Conservation (phyloP, 2,888 invertebrate genomes). For the Epinotia ramella region DNA sequence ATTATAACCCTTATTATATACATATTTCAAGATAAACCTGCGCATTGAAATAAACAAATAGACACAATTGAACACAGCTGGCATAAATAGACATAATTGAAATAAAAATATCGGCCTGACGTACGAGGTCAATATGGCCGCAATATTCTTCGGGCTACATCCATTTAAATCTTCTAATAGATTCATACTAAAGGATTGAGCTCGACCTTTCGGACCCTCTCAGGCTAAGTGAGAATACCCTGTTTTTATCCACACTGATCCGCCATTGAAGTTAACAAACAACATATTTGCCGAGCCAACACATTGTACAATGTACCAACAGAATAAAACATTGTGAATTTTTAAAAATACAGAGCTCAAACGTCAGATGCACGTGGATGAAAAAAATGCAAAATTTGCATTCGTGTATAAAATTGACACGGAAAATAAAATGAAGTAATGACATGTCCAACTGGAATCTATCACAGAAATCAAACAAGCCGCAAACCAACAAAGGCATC, state of each 20-base stretch:
- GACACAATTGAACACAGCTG: background rate
- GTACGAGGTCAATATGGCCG: conserved; percentile 8
- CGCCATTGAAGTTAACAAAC: conserved; percentile 20
- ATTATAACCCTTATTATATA: too few relatives aligned
- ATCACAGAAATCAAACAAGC: conserved; percentile 19
- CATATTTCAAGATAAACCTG: too few relatives aligned
- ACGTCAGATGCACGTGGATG: background rate
- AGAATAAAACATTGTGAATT: background rate
- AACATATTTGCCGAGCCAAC: conserved; percentile 6
- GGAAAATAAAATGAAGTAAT: background rate
- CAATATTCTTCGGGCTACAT: conserved; percentile 31
- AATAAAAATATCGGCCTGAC: background rate
- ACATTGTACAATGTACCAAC: background rate
- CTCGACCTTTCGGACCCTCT: conserved; percentile 24
- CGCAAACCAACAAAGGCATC: conserved; percentile 3
- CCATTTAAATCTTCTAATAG: conserved; percentile 38
- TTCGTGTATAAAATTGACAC: background rate
- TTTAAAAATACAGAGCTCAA: background rate
- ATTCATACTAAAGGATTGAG: conserved; percentile 26
- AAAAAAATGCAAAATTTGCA: too few relatives aligned
- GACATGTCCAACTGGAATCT: background rate
- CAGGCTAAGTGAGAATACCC: conserved; percentile 32
- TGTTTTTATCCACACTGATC: conserved; percentile 32
- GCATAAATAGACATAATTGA: conserved; percentile 1
- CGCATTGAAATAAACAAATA: too few relatives aligned